Base-by-base conservation (phyloP, 1,140 invertebrate genomes). In the Phocides pigmalion region DNA sequence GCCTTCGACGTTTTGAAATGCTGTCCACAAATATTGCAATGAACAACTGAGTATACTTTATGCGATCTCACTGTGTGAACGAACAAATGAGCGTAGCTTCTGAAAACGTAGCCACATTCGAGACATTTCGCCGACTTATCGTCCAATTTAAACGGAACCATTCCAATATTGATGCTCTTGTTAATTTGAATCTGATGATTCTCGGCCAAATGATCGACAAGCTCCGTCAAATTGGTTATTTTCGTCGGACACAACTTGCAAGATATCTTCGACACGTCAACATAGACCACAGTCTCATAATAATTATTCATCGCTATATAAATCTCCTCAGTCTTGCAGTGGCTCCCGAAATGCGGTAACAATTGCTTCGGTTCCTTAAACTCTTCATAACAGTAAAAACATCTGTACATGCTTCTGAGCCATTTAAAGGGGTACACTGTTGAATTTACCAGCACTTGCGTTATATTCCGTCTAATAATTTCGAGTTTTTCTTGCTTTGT, bases 361-460 rank as follows among this genome's bases (percentile, higher is more conserved):
- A 80, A 61, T 16, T 80, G 72, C 19, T 70, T 73, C 0, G 75
- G 67, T 5, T 75, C 68, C 28, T 75, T 63, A 46, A 83, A 83
- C 6, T 76, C 69, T 20, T 78, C 70, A 42, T 76, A 70, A 47
- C 82, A 84, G 22, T 72, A 82, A 17, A 84, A 86, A 35, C 81
- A 84, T 67, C 71, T 72, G 47, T 70, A 84, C 1, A 67, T 68
- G 32, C 75, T 78, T 37, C 70, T 73, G 0, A 76, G 44, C 73
- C 79, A 81, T 46, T 72, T 69, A 16, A 85, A 85, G 0, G 81
- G 79, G 61, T 77, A 72, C 3, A 79, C 50, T 0, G 76, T 84
- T 0, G 81, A 75, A n/a, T 78, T 78, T 2, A 71, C 8, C 3
- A 82, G 22, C 1, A 79, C 58, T 42, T 71, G 25, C 5, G 69